phyloP scores from a whole-genome alignment of 2,113 vertebrate species.

The Formicarius rufipectus region DNA sequence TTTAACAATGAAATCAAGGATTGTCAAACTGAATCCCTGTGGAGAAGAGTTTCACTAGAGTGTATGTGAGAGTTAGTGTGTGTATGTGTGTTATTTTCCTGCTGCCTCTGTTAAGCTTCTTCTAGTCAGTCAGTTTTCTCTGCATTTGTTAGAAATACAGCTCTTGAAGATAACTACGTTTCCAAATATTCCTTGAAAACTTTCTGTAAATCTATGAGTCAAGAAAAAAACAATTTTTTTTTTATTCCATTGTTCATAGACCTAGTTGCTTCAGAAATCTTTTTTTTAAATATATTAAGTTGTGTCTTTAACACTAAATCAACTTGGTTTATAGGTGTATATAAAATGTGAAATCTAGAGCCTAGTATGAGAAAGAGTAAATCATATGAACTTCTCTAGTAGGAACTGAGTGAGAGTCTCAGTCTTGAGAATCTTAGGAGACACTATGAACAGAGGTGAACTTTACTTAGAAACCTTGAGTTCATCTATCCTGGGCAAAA shows the following conservation, averaged over 20 bases:
- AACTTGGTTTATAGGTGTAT: not conserved
- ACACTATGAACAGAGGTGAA: not conserved
- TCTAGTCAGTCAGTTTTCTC: not conserved
- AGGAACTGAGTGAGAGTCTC: not conserved
- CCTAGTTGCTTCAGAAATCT: not conserved
- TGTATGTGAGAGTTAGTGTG: rapidly evolving
- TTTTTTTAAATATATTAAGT: not conserved
- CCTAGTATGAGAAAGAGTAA: not conserved
- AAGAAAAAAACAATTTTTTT: not conserved
- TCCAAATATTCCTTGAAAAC: not conserved
- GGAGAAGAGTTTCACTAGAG: not conserved
- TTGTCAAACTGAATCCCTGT: not conserved
- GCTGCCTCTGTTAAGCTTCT: not conserved
- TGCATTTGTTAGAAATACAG: not conserved
- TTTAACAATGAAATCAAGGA: not conserved
- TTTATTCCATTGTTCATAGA: not conserved
- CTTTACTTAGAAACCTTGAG: not conserved
- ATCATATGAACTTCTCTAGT: not conserved
- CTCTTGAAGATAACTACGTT: not conserved
- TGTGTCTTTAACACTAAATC: not conserved
- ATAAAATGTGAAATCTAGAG: not conserved
- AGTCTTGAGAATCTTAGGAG: not conserved
- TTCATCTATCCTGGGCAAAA: not conserved
- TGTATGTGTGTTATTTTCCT: not conserved
- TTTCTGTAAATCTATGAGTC: not conserved